Conservation (phyloP, 2,888 invertebrate genomes). For the Pheosia tremula region DNA sequence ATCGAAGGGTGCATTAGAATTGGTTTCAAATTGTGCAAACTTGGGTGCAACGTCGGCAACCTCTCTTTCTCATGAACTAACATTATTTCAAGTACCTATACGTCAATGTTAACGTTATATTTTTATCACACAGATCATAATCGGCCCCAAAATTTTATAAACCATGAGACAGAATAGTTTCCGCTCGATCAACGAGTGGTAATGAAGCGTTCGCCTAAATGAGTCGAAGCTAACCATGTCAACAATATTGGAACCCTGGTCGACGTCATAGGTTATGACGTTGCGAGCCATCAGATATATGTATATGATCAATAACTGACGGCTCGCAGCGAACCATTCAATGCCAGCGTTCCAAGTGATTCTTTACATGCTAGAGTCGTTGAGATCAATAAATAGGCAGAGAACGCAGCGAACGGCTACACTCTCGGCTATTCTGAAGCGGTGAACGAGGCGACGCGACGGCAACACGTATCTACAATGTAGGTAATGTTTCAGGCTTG, state of each 20-base stretch:
- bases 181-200: conserved; percentile 72
- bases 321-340: conserved; percentile 12
- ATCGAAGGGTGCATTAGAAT: conserved; percentile 42
- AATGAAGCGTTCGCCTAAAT: conserved; percentile 75
- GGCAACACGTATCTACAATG: conserved; percentile 47
- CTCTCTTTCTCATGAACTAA: conserved; percentile 62
- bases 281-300: too few species aligned
- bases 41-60: conserved; percentile 67
- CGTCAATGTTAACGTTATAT: conserved; percentile 40
- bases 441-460: conserved; percentile 48
- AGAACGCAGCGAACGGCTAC: conserved; percentile 66
- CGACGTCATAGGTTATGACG: not conserved
- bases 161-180: conserved; percentile 73
- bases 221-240: conserved; percentile 53
- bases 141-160: conserved; percentile 71
- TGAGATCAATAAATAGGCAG: conserved; percentile 69
- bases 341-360: conserved; percentile 47
- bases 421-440: conserved; percentile 64
- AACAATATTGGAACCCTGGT: conserved; percentile 42
- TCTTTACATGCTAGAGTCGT: conserved; percentile 61
- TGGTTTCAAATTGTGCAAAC: conserved; percentile 64
- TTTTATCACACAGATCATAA: conserved; percentile 67
- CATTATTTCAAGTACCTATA: conserved; percentile 40
- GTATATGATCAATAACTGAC: not conserved
- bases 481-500: conserved; percentile 37